phyloP scores from a whole-genome alignment of 2,888 invertebrate species.

The Parnassius smintheus region DNA sequence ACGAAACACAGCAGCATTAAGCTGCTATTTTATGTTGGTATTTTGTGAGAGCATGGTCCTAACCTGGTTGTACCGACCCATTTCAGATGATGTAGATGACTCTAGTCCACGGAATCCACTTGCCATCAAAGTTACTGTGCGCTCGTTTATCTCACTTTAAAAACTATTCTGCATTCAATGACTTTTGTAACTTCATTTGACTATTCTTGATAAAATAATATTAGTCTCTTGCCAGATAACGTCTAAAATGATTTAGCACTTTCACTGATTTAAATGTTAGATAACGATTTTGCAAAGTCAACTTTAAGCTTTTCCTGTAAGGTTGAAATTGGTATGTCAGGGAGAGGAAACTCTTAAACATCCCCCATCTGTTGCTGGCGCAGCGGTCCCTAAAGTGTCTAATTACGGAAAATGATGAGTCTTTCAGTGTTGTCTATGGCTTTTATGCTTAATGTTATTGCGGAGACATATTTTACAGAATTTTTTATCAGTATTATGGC shows the following conservation, averaged over 20 bases:
- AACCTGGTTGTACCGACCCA: too few species aligned
- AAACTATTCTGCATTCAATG: too few species aligned
- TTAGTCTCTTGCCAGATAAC: slow-evolving; percentile 1
- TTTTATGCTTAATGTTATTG: slow-evolving; percentile 14
- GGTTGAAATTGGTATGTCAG: background rate
- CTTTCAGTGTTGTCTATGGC: slow-evolving; percentile 28
- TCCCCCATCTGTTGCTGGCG: slow-evolving; percentile 40
- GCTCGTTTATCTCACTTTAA: too few species aligned
- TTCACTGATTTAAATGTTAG: slow-evolving; percentile 2
- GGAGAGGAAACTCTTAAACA: slow-evolving; percentile 5
- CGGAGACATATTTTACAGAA: background rate
- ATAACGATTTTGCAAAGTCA: background rate
- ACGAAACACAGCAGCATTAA: too few species aligned
- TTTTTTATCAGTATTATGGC: too few species aligned
- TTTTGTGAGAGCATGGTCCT: too few species aligned
- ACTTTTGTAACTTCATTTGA: background rate
- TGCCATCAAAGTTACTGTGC: too few species aligned
- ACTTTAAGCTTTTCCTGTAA: background rate
- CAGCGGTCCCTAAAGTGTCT: slow-evolving; percentile 39
- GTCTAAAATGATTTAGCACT: slow-evolving; percentile 12
- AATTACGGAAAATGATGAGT: slow-evolving; percentile 48
- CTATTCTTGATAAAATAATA: slow-evolving; percentile 13
- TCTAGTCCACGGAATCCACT: too few species aligned
- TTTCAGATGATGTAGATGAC: too few species aligned
- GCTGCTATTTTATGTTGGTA: too few species aligned